Base-by-base conservation (phyloP, 2,888 invertebrate species). In the Oegoconia quadripuncta region DNA sequence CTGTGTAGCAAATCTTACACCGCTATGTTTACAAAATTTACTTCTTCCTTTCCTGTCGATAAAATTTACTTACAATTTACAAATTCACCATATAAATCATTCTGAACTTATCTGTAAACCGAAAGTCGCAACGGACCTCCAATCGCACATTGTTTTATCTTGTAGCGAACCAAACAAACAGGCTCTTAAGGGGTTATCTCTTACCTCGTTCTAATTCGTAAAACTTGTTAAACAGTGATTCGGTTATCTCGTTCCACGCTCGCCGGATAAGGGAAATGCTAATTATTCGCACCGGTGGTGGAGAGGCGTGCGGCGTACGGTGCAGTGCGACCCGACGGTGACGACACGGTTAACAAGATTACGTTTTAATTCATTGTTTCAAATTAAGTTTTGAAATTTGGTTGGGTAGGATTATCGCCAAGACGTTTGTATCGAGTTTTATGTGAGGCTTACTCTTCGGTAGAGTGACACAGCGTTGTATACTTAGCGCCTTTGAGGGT, bases 191-290 rank as follows among this genome's bases (percentile, higher is more conserved):
- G 49, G 62, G 61, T 64, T 64, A 57, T 54, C 55, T 48, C 50
- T 13, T 29, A 6, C 14, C 13, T 34, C n/a, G 35, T 17, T 16
- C 45, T 62, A 57, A 64, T 66, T 60, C 55, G 58, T 60, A 59
- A 62, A 77, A 75, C 71, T 80, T 72, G 69, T 77, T 74, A 74
- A 66, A 63, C 59, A 60, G 67, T 32, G 37, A 78, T 79, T 77
- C 63, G 56, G 72, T 77, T 77, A 79, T 72, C 73, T 64, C 61
- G 53, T 56, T 52, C 52, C 48, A 50, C 47, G 54, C 49, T 15
- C 55, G 55, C 48, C 57, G 50, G 59, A 55, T 56, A 55, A 69
- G 72, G 71, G 72, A 64, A 63, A 59, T 62, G 65, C 69, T 78
- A 81, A 81, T 81, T 76, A 80, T 68, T 71, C 63, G 65, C 74